Base-by-base conservation (phyloP, 2,113 vertebrate genomes). In the Mus spicilegus region DNA sequence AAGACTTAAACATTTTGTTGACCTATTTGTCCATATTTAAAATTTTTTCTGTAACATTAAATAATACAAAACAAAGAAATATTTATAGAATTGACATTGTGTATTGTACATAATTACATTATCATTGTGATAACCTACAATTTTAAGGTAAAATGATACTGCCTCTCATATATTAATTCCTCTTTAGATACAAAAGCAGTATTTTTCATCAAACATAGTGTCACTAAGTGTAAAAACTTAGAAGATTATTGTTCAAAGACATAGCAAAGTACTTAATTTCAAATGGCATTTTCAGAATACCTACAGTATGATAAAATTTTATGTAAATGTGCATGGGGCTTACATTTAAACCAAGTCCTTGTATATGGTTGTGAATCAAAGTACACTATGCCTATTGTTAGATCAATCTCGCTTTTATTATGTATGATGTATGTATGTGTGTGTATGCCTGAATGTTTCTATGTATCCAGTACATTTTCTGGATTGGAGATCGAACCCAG, bases 161-260 rank as follows among this genome's bases (percentile, higher is more conserved):
- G 73, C 28, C 7, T 33, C 6, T 33, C 8, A 95, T 84, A 87
- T 42, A 92, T 12, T 80, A 87, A 85, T 84, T 49, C 14, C n/a
- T 89, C 2, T 63, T 58, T 30, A 54, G 67, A 49, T 65, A 85
- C 3, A 80, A 92, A 92, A 86, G 91, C 19, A 85, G 11, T 85
- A 69, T 58, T 85, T 7, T 61, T 80, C 16, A 96, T 49, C 8
- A 90, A 78, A 92, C 87, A 75, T 22, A 69, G 19, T 80, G 7
- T 39, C 3, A 72, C 54, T 8, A 81, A n/a, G 11, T 58, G 58
- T 8, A 86, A 63, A 72, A 88, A 67, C 30, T 63, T 85, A 51
- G 49, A 89, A 70, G 33, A 77, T 65, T 42, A 33, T 39, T 85
- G 61, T 93, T 95, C 12, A 90, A 90, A 63, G 84, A 61, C 36